These are phyloP conservation scores for Idaea straminata DNA, from an alignment of 2,888 invertebrate species.

Conservation along the genomic window DNA sequence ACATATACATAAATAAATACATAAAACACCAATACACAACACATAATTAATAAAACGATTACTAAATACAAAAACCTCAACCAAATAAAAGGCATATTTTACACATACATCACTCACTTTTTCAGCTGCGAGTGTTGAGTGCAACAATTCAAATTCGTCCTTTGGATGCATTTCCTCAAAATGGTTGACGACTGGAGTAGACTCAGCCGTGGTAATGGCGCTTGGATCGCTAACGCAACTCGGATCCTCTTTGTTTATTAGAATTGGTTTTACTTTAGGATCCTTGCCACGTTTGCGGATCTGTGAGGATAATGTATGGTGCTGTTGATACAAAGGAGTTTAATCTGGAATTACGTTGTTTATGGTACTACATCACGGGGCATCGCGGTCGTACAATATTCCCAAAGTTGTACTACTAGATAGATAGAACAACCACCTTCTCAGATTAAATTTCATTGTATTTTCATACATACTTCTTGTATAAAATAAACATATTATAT, in stretches of 20 bases:
- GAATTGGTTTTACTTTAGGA: constrained; percentile 87
- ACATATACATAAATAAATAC: neutral
- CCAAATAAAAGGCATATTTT: constrained; percentile 6
- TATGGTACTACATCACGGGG: too few relatives aligned
- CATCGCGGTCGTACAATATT: too few relatives aligned
- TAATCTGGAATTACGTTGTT: neutral
- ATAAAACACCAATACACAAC: neutral
- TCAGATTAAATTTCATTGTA: too few relatives aligned
- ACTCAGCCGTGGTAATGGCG: constrained; percentile 62
- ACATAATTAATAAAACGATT: constrained; percentile 15
- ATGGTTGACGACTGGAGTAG: constrained; percentile 79
- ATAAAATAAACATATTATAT: too few relatives aligned
- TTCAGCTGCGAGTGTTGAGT: constrained; percentile 61
- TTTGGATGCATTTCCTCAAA: constrained; percentile 90
- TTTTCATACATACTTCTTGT: too few relatives aligned
- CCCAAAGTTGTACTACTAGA: too few relatives aligned
- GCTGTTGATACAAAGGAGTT: neutral
- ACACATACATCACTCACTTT: constrained; percentile 65
- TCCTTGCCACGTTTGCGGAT: constrained; percentile 85
- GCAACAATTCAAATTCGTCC: constrained; percentile 84
- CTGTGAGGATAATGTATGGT: constrained; percentile 52
- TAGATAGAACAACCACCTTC: too few relatives aligned
- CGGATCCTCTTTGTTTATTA: constrained; percentile 86
- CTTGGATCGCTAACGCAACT: constrained; percentile 77
- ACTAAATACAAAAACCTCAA: constrained; percentile 13